Base-by-base conservation (phyloP, 2,888 invertebrate genomes). In the Kuschelorhynchus macadamiae region DNA sequence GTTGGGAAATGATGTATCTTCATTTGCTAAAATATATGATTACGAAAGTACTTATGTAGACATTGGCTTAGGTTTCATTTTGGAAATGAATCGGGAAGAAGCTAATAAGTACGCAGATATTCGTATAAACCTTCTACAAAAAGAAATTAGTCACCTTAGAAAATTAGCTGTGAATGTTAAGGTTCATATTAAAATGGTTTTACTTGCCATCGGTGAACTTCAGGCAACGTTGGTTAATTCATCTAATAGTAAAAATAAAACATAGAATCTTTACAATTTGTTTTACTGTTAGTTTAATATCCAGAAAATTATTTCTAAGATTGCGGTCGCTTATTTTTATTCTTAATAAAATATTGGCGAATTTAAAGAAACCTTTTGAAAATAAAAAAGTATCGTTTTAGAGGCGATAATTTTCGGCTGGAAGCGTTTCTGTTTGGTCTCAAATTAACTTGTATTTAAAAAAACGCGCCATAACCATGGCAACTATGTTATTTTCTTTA, bases 51-150 rank as follows among this genome's bases (percentile, higher is more conserved):
- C 78, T 16, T 79, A 79, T 49, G 76, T 84, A 2, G 71, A 79
- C 67, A 75, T 84, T 16, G 84, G 84, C 5, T 77, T 82, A 55
- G 79, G 80, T 52, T 81, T 78, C 71, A 71, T 79, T 33, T 74
- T 84, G 53, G 79, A 82, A 74, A 83, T 84, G 83, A 78, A 82
- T 55, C 76, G 78, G 64, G 79, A 79, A 25, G 83, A 84, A 72
- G 82, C 83, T 16, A 73, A 76, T 60, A 83, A 81, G 70, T 84
- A 83, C 77, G 75, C 81, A 3, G 78, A 80, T 71, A 81, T 83
- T 61, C 70, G 82, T 59, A 72, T 81, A 59, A 81, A 75, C 25
- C 72, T 80, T 25, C 66, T 83, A 49, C 76, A 79, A 53, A 80
- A 78, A 64, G 81, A 84, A 75, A 80, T 83, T 60, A 78, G 79